These are phyloP conservation scores for Dicrurus megarhynchus DNA, from an alignment of 2,113 vertebrate genomes.

Conservation along the genomic window DNA sequence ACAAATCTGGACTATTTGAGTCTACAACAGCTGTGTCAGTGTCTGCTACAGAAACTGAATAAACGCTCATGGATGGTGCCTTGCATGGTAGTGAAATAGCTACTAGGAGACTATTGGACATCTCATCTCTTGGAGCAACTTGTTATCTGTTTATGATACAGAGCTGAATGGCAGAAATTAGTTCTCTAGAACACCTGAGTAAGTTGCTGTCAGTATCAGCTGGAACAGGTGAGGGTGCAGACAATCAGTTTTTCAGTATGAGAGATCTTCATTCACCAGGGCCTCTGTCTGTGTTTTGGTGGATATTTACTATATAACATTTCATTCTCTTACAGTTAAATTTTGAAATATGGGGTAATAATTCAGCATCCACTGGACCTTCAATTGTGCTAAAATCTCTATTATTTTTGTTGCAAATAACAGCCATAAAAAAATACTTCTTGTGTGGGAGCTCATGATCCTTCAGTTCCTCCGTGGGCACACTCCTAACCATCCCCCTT, in stretches of 20 bases:
- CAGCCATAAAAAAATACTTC: background rate
- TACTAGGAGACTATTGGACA: no score
- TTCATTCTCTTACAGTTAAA: background rate
- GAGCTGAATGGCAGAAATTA: background rate
- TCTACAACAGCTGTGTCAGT: background rate
- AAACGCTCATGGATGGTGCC: background rate
- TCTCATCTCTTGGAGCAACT: background rate
- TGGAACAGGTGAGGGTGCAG: background rate
- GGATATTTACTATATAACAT: background rate
- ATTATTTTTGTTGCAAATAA: background rate
- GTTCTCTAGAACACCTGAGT: background rate
- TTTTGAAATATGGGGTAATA: background rate
- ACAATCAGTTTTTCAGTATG: accelerated
- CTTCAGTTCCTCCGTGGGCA: background rate
- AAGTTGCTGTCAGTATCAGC: background rate
- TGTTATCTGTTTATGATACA: background rate
- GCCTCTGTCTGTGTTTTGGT: background rate
- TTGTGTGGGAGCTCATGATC: background rate
- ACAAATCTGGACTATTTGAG: background rate
- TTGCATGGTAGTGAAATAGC: background rate
- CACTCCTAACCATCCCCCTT: background rate
- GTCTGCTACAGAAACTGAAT: background rate
- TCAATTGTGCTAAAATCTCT: background rate
- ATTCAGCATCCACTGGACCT: background rate
- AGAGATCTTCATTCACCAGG: background rate